These are phyloP conservation scores for Pollicipes pollicipes DNA, from an alignment of 1,140 invertebrate genomes.

Conservation along the genomic window DNA sequence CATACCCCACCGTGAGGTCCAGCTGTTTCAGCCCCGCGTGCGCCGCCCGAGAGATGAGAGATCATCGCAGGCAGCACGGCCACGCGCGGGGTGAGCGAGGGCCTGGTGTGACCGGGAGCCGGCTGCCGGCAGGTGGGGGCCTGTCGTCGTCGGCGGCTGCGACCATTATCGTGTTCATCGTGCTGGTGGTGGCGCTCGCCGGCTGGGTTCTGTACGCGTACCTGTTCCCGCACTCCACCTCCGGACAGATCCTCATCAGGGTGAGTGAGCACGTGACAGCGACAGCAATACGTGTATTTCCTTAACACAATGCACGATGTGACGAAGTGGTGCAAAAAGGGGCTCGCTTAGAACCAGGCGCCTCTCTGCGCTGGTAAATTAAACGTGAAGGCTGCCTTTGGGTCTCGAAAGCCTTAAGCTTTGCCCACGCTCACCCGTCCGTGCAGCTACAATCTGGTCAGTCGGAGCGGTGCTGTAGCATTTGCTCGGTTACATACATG, in stretches of 20 bases:
- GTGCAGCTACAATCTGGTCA: no score
- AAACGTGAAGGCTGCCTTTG: background rate
- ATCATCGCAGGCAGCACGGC: no score
- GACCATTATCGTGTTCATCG: conserved; percentile 29
- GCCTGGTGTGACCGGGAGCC: no score
- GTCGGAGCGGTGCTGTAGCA: no score
- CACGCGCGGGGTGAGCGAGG: no score
- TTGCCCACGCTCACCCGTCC: no score
- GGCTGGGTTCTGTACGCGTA: conserved; percentile 84
- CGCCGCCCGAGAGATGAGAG: no score
- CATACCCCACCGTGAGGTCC: no score
- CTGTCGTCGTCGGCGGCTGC: conserved; percentile 7
- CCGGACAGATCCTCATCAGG: conserved; percentile 90
- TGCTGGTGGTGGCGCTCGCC: conserved; percentile 31
- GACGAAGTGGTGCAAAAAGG: background rate
- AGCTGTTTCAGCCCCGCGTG: no score
- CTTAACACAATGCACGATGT: background rate
- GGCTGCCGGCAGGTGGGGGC: background rate
- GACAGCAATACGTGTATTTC: conserved; percentile 9
- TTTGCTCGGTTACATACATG: no score
- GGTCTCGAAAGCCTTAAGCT: no score
- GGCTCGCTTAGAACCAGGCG: background rate
- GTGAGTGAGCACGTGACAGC: conserved; percentile 38
- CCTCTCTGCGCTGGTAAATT: conserved; percentile 9
- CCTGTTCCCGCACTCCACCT: conserved; percentile 78